These are phyloP conservation scores for Nyctibius bracteatus DNA, from an alignment of 2,113 vertebrate genomes.

Conservation along the genomic window DNA sequence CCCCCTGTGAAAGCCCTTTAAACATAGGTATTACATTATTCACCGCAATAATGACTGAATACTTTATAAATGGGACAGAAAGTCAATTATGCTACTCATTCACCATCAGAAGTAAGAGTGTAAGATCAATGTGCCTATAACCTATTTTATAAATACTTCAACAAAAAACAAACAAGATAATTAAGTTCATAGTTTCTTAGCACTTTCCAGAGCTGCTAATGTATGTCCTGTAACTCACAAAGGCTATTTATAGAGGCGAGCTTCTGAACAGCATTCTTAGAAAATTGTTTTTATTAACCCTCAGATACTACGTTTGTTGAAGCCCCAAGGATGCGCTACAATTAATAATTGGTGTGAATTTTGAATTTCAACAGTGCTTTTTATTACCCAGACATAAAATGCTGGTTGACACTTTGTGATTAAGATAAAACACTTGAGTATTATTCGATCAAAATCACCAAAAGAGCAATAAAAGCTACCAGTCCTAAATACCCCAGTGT, in stretches of 20 bases:
- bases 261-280: constrained; percentile 11
- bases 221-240: constrained; percentile 29
- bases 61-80: constrained; percentile 47
- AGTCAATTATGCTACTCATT: constrained; percentile 40
- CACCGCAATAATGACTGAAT: not conserved
- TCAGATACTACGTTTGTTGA: not conserved
- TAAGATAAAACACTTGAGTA: not conserved
- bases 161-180: constrained; percentile 19
- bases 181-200: constrained; percentile 17
- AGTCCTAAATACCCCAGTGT: not conserved
- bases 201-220: constrained; percentile 38
- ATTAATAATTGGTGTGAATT: constrained; percentile 53
- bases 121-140: constrained; percentile 32
- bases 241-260: constrained; percentile 22
- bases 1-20: constrained; percentile 28
- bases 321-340: constrained; percentile 32
- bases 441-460: constrained; percentile 24
- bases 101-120: not conserved
- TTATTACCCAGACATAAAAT: constrained; percentile 17
- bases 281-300: constrained; percentile 49
- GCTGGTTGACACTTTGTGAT: not conserved
- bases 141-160: constrained; percentile 37
- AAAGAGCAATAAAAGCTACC: constrained; percentile 42
- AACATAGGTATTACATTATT: constrained; percentile 15
- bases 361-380: constrained; percentile 42